Conservation (phyloP, 2,888 invertebrate genomes). For the Crossocerus cetratus region DNA sequence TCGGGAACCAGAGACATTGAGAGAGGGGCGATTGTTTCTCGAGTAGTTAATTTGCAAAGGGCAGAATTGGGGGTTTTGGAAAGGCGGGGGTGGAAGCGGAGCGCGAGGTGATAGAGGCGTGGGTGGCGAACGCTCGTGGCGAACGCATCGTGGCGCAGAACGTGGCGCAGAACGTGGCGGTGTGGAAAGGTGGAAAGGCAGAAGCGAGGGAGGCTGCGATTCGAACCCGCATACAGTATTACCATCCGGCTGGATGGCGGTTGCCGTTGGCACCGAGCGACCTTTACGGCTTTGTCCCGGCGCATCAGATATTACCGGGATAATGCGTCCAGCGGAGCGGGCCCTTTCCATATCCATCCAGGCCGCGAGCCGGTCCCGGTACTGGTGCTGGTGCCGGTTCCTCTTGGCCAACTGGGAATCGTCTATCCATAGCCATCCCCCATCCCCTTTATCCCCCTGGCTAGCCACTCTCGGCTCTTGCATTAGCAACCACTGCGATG, state of each 20-base stretch:
- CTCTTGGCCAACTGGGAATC: background rate
- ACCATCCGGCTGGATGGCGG: conserved; percentile 31
- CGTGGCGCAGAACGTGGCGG: no score
- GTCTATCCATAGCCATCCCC: background rate
- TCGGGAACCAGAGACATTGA: no score
- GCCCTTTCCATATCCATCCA: conserved; percentile 36
- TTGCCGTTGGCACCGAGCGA: conserved; percentile 30
- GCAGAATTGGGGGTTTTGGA: no score
- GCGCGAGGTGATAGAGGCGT: no score
- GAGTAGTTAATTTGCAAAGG: no score
- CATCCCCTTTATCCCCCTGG: background rate
- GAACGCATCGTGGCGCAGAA: no score
- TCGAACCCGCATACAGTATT: conserved; percentile 51
- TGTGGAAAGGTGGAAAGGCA: background rate
- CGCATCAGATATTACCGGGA: conserved; percentile 59
- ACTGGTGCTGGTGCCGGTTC: background rate
- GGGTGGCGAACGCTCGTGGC: no score
- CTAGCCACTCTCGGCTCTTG: no score
- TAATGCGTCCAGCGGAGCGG: conserved; percentile 47
- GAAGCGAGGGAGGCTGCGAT: conserved; percentile 15
- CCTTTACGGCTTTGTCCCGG: conserved; percentile 54
- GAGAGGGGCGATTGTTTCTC: no score
- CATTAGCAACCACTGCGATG: no score
- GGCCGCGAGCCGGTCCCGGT: background rate
- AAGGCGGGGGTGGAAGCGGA: no score